Evolutionary conservation across 2,888 invertebrate species (phyloP).

Genomic region (Diloba caeruleocephala): DNA sequence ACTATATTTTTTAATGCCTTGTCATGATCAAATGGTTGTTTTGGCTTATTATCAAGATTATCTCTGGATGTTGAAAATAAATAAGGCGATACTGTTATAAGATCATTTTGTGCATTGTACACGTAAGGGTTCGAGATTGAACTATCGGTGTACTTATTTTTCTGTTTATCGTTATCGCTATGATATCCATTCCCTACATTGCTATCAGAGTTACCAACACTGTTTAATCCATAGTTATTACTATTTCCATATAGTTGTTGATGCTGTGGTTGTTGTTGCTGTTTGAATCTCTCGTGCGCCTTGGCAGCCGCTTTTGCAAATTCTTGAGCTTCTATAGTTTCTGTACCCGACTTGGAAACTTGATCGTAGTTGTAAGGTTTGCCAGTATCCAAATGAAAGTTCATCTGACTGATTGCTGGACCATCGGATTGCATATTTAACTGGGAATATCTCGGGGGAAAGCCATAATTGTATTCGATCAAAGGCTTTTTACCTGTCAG

Average conservation of each 20-base stretch:
- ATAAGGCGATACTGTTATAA: slow-evolving; percentile 77
- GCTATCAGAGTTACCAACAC: slow-evolving; percentile 55
- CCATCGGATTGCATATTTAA: slow-evolving; percentile 65
- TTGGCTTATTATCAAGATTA: slow-evolving; percentile 68
- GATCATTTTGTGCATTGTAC: slow-evolving; percentile 70
- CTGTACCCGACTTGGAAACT: slow-evolving; percentile 73
- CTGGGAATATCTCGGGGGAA: slow-evolving; percentile 70
- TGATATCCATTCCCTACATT: slow-evolving; percentile 58
- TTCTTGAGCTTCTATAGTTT: slow-evolving; percentile 76
- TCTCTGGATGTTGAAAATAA: slow-evolving; percentile 70
- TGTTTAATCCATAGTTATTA: slow-evolving; percentile 51
- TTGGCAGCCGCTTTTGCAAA: slow-evolving; percentile 83
- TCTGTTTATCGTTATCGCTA: slow-evolving; percentile 68
- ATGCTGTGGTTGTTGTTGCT: slow-evolving; percentile 66
- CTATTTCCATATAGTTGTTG: slow-evolving; percentile 62
- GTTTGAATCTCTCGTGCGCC: slow-evolving; percentile 80
- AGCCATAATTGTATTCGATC: slow-evolving; percentile 67
- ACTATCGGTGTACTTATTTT: slow-evolving; percentile 66
- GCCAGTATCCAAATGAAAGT: slow-evolving; percentile 79
- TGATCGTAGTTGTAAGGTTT: slow-evolving; percentile 74
- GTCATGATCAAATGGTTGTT: slow-evolving; percentile 83
- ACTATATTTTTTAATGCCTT: slow-evolving; percentile 85
- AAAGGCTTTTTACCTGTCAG: slow-evolving; percentile 75
- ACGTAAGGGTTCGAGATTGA: slow-evolving; percentile 60
- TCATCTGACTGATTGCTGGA: slow-evolving; percentile 77